Base-by-base conservation (phyloP, 2,888 invertebrate species). In the Conistra vaccinii region DNA sequence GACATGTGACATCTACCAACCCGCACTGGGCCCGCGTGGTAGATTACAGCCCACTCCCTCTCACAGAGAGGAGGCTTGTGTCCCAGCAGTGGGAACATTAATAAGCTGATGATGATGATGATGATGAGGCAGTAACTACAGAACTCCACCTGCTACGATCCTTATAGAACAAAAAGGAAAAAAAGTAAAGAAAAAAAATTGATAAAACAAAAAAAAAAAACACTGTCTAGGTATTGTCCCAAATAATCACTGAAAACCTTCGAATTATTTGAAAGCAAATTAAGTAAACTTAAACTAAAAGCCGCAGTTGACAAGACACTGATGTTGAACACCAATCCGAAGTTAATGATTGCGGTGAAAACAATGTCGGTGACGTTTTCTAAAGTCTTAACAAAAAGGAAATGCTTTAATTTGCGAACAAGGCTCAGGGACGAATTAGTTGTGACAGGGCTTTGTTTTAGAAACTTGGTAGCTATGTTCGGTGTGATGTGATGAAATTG, bases 361-460 rank as follows among this genome's bases (percentile, higher is more conserved):
- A 81, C 62, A 63, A 68, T 53, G 66, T 67, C 35, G 23, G 32
- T n/a, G 62, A 26, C 42, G 61, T 57, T 20, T 66, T 20, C 3
- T 53, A 26, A 53, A 65, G 71, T 45, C 45, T 51, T 26, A 4
- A 29, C 39, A 35, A 73, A 77, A 83, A 83, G 75, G 80, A 84
- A 86, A 89, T 89, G 89, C 70, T 73, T 80, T 82, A 86, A 87
- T 87, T 83, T 80, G 65, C 73, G 39, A 77, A 74, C 73, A 74
- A 66, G 57, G 45, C 51, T 12, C 32, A 10, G 26, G n/a, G 57
- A 32, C 5, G 39, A 80, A 80, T 85, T 83, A 83, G 74, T 84
- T 83, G 74, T 76, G 81, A 79, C 35, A 14, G 1, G 45, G 2
- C 5, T 69, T 76, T 69, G 66, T 75, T 70, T 53, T n/a, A 51